Percentiles rank a stretch among this genome's conserved stretches.
These are phyloP conservation scores for Coptotermes formosanus DNA, from an alignment of 1,140 invertebrate genomes.

Conservation along the genomic window DNA sequence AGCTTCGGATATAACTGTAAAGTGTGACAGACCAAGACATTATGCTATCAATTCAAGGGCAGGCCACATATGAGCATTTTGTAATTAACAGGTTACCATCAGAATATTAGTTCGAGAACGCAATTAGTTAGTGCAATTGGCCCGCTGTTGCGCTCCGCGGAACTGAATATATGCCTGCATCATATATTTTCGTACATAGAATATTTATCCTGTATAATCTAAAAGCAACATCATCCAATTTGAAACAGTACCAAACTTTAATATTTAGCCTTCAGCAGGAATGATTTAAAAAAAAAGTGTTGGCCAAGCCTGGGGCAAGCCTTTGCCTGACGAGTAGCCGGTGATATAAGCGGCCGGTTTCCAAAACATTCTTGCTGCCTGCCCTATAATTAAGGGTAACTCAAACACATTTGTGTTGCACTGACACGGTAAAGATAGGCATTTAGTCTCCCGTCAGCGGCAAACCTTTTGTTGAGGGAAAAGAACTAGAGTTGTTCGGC, in stretches of 20 bases:
- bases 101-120: background rate
- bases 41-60: background rate
- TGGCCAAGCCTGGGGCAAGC: background rate
- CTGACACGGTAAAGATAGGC: conserved; percentile 27
- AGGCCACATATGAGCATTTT: background rate
- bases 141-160: background rate
- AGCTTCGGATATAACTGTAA: no score
- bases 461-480: background rate
- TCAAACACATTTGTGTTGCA: conserved; percentile 30
- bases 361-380: background rate
- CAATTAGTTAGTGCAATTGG: background rate
- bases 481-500: background rate
- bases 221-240: background rate
- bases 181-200: background rate
- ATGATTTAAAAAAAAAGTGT: conserved; percentile 1
- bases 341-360: conserved; percentile 13
- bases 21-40: no score
- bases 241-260: background rate
- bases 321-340: conserved; percentile 7
- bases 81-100: background rate
- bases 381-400: conserved; percentile 32
- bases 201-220: background rate
- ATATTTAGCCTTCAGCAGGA: background rate
- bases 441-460: conserved; percentile 25
- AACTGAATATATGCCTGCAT: background rate